A percentile compares a stretch with the other conserved stretches of the same genome.
Evolutionary conservation across 1,140 invertebrate species (phyloP).

Genomic region (Planococcus citri): DNA sequence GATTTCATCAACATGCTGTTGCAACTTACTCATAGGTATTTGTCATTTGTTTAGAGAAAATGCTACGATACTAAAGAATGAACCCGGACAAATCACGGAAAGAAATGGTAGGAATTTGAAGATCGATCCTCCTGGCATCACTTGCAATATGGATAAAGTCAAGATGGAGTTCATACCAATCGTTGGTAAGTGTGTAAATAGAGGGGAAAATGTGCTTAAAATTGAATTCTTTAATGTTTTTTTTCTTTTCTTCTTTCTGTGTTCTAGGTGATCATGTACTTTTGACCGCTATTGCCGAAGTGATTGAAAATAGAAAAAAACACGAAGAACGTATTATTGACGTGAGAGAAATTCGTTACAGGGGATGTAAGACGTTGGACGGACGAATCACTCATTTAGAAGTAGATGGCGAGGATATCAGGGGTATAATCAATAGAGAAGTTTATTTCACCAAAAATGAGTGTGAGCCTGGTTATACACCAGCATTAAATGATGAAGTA

Average conservation of each 20-base stretch:
- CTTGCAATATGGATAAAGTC: not conserved
- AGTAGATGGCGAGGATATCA: not conserved
- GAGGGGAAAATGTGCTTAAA: not conserved
- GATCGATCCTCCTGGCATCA: not conserved
- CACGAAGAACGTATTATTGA: not conserved
- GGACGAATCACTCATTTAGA: not conserved
- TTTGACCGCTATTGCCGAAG: not conserved
- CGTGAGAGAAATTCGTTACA: not conserved
- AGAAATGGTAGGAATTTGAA: not conserved
- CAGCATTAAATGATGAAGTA: constrained; percentile 39
- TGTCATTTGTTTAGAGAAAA: not conserved
- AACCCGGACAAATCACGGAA: not conserved
- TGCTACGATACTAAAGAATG: not conserved
- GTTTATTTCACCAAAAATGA: constrained; percentile 42
- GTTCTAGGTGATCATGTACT: not conserved
- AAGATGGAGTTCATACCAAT: not conserved
- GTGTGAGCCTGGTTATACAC: constrained; percentile 40
- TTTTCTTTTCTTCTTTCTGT: not conserved
- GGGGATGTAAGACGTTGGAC: too few species aligned
- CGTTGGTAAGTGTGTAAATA: not conserved
- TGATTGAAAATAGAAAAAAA: not conserved
- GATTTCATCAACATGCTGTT: not conserved
- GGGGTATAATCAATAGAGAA: constrained; percentile 39
- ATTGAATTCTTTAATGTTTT: not conserved
- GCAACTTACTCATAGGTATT: not conserved